phyloP scores from a whole-genome alignment of 2,113 vertebrate genomes.

The Chaetorhynchus papuensis region DNA sequence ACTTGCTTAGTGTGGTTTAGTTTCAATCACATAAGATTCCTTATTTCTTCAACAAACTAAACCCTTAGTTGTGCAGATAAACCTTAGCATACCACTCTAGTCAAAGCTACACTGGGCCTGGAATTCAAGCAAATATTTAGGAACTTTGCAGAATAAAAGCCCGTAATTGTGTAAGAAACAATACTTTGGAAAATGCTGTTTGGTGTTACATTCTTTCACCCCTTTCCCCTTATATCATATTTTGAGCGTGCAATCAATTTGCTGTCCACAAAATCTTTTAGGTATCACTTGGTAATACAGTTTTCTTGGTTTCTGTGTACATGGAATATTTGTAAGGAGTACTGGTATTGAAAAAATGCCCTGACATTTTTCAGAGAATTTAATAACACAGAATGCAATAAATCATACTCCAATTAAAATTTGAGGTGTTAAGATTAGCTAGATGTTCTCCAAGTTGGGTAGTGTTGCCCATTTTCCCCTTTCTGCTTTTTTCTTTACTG shows the following conservation, averaged over 20 bases:
- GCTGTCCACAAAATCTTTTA: not conserved
- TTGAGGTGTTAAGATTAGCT: not conserved
- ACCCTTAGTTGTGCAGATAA: not conserved
- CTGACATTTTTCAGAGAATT: not conserved
- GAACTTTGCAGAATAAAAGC: not conserved
- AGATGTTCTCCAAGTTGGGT: not conserved
- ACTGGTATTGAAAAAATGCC: not conserved
- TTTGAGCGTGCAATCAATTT: not conserved
- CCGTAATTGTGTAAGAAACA: not conserved
- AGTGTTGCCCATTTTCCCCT: not conserved
- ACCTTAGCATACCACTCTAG: not conserved
- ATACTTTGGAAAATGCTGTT: not conserved
- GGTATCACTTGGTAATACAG: not conserved
- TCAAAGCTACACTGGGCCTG: not conserved
- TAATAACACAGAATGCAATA: not conserved
- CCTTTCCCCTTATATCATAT: not conserved
- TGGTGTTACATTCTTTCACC: not conserved
- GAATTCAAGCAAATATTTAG: not conserved
- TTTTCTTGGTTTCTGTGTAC: not conserved
- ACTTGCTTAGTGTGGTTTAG: not conserved
- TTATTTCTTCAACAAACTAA: not conserved
- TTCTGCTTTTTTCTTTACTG: not conserved
- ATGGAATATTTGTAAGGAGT: not conserved
- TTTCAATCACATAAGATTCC: not conserved
- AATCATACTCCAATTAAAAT: not conserved